These are phyloP conservation scores for Urechis unicinctus DNA, from an alignment of 2,888 invertebrate species.

Conservation along the genomic window DNA sequence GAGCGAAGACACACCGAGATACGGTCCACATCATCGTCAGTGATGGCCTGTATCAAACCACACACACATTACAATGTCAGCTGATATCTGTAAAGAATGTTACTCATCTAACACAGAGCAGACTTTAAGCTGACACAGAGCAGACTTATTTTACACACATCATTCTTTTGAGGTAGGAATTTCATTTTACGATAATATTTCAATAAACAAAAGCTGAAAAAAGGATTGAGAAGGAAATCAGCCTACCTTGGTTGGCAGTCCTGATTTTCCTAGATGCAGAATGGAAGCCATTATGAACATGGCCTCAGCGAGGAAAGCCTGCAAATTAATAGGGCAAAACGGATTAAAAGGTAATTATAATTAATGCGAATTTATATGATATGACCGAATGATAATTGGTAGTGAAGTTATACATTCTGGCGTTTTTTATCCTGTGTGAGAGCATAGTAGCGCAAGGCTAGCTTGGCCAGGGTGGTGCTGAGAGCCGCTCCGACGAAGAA, in stretches of 20 bases:
- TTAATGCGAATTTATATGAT: too few species aligned
- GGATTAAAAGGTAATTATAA: neutral
- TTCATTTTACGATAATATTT: too few species aligned
- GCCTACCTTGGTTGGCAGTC: constrained; percentile 49
- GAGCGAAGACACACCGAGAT: constrained; percentile 70
- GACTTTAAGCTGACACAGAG: too few species aligned
- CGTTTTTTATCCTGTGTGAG: constrained; percentile 39
- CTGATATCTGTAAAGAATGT: neutral
- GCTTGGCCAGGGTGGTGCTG: constrained; percentile 82
- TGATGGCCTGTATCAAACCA: constrained; percentile 63
- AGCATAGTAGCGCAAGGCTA: constrained; percentile 68
- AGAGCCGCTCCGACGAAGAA: constrained; percentile 92
- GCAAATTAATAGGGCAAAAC: constrained; percentile 12
- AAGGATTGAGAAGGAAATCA: too few species aligned
- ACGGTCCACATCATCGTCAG: constrained; percentile 84
- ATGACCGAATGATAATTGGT: neutral
- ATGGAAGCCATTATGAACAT: constrained; percentile 77
- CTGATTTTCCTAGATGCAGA: constrained; percentile 76
- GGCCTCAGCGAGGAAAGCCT: constrained; percentile 63
- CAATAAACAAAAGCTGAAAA: too few species aligned
- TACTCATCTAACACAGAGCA: too few species aligned
- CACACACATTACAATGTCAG: neutral
- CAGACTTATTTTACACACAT: neutral
- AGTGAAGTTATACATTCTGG: constrained; percentile 46
- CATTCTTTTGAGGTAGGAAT: neutral